A percentile compares a stretch with the other conserved stretches of the same genome.
These are phyloP conservation scores for Battus philenor DNA, from an alignment of 1,140 invertebrate species.

Conservation along the genomic window DNA sequence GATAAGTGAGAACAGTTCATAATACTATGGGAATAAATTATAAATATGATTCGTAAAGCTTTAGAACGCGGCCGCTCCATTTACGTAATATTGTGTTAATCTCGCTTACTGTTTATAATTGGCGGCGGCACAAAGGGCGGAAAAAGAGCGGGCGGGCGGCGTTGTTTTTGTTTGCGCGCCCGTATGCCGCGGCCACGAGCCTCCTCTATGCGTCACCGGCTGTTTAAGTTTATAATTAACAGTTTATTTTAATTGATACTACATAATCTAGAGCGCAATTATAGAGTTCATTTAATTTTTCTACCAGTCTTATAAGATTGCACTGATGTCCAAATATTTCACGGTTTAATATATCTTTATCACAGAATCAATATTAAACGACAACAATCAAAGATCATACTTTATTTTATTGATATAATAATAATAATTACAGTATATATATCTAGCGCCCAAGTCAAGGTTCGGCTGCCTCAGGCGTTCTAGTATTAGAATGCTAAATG, in stretches of 20 bases:
- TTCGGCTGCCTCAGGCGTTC: too few species aligned
- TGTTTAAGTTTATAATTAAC: constrained; percentile 40
- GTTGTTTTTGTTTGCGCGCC: constrained; percentile 42
- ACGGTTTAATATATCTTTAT: too few species aligned
- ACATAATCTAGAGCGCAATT: too few species aligned
- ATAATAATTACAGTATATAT: too few species aligned
- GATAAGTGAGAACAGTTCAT: constrained; percentile 13
- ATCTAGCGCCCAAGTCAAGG: too few species aligned
- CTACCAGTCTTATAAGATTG: too few species aligned
- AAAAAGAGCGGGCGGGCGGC: constrained; percentile 32
- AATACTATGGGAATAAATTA: constrained; percentile 11
- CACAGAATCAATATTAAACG: too few species aligned
- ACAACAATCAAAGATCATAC: too few species aligned
- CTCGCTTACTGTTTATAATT: constrained; percentile 23
- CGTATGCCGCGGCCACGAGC: constrained; percentile 39
- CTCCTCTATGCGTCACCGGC: constrained; percentile 25
- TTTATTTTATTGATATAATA: too few species aligned
- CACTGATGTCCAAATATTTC: too few species aligned
- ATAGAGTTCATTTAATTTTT: too few species aligned
- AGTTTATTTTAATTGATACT: constrained; percentile 36
- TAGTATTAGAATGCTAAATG: too few species aligned
- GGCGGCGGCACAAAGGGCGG: constrained; percentile 29
- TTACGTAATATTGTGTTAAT: constrained; percentile 15
- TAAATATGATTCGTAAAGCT: constrained; percentile 9
- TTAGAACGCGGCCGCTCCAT: constrained; percentile 1